Evolutionary conservation across 2,888 invertebrate genomes (phyloP), one percentile per base, ranked within the genome.

Genomic region (Unio delphinus): DNA sequence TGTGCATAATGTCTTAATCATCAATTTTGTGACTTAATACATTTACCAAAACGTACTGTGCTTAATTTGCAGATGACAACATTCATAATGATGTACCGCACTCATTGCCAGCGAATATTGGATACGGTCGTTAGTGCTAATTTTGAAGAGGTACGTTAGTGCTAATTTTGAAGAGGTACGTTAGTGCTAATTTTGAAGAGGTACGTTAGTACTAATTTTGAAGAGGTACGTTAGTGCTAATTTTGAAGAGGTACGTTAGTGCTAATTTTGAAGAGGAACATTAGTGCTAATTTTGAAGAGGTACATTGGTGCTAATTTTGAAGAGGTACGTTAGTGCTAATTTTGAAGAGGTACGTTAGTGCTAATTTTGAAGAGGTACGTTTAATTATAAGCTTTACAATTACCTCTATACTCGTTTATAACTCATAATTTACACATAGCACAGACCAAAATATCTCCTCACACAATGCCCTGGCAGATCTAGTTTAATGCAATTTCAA

Each of bases 11-110:
- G 5, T 58, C 58, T 58, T 58, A 58, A 58, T 11, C 6, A 34
- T 4, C 23, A 58, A 4, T 58, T 58, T 1, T 58, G n/a, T 23
- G 4, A 61, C 28, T 28, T 30, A 28, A 28, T 61, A 7, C 34
- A 34, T 34, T 34, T 34, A 30, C 20, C n/a, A 55, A 45, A 8
- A 61, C 18, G 26, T 17, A 26, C 34, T 64, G 15, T 64, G 34
- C 34, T 57, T 17, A 59, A 7, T 60, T 73, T 73, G 5, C 78
- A 89, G 89, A 83, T 89, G 78, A 79, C 85, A 68, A 89, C 89
- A 4, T 89, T 90, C 66, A 83, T 90, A 11, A 86, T 89, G 86
- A 90, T 90, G 90, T 90, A 90, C 79, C 83, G 85, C 67, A 90
- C 88, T 20, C 90, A 90, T 78, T 89, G 89, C 64, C 90, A 90